Base-by-base conservation (phyloP, 2,113 vertebrate species). In the Micromys minutus region DNA sequence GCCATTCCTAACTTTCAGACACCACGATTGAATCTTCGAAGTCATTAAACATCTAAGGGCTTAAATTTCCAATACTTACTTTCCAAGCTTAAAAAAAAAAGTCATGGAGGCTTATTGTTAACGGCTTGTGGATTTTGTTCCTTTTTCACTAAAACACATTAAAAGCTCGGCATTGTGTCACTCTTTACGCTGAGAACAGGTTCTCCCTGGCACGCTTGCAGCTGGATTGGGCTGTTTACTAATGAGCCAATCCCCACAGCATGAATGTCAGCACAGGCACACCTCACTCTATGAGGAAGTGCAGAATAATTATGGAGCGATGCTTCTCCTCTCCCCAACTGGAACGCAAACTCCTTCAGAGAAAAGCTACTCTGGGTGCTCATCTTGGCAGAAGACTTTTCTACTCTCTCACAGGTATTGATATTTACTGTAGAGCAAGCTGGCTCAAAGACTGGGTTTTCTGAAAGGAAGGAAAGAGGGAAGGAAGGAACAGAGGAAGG, bases 1-100 rank as follows among this genome's bases (percentile, higher is more conserved):
- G 10, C 52, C 75, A 90, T 65, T 57, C 45, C 67, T 74, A 92
- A 80, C 75, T 90, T 90, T 84, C 7, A 81, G 1, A 89, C 1
- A 57, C 29, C 21, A 55, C 65, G 59, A 24, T 10, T 34, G 39
- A 61, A 45, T 47, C 91, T 89, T 71, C 42, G 79, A 93, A 94
- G 69, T 47, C 80, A 87, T 89, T 77, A 86, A 6, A 71, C 55
- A 89, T 87, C 83, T 65, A 85, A 85, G 21, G 26, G 31, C 42
- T 89, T 86, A 87, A 31, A 71, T 75, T 84, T 79, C 75, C n/a
- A 45, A 91, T 55, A 87, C n/a, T 71, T 79, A 89, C 79, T 89
- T 85, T 85, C 52, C n/a, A 95, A 77, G 15, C 92, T 74, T 3
- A 72, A 55, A 85, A 9, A 36, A 93, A 86, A n/a, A 71, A 0